Evolutionary conservation across 2,797 vertebrate species (phyloP).

Genomic region (Hippoglossus hippoglossus): DNA sequence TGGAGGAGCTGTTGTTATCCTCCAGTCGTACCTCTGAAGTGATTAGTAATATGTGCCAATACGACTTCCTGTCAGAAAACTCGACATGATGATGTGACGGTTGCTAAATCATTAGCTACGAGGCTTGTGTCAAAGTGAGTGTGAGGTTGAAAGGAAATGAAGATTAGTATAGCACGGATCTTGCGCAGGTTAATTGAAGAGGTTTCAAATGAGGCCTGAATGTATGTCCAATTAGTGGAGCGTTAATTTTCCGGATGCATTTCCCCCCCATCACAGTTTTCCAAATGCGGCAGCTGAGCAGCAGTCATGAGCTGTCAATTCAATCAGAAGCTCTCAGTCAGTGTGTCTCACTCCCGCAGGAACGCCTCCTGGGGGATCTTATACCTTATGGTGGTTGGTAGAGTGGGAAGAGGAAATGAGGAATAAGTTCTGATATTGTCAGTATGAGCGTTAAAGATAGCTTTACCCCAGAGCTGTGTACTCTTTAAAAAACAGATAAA

Average conservation of each 20-base stretch:
- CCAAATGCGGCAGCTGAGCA: conserved; percentile 59
- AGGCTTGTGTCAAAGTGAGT: conserved; percentile 41
- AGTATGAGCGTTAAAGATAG: conserved; percentile 10
- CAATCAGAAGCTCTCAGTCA: conserved; percentile 44
- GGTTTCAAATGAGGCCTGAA: conserved; percentile 73
- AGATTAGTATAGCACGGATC: conserved; percentile 49
- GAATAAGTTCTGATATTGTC: conserved; percentile 24
- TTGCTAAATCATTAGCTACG: conserved; percentile 46
- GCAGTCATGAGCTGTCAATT: conserved; percentile 73
- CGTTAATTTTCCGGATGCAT: conserved; percentile 54
- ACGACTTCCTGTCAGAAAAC: conserved; percentile 36
- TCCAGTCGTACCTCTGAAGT: conserved; percentile 28
- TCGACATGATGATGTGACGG: conserved; percentile 18
- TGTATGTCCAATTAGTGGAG: conserved; percentile 70
- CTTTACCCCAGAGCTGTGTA: conserved; percentile 3
- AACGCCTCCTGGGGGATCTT: conserved; percentile 36
- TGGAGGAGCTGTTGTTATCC: conserved; percentile 46
- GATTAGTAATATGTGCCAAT: conserved; percentile 15
- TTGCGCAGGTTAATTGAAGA: conserved; percentile 75
- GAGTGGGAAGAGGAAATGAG: conserved; percentile 21
- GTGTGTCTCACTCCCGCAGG: conserved; percentile 26
- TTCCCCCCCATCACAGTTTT: conserved; percentile 55
- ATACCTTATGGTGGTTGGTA: conserved; percentile 26
- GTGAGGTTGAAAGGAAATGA: conserved; percentile 15
- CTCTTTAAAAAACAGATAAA: neutral